Conservation (phyloP, 2,888 invertebrate species). For the Lymantria dispar region DNA sequence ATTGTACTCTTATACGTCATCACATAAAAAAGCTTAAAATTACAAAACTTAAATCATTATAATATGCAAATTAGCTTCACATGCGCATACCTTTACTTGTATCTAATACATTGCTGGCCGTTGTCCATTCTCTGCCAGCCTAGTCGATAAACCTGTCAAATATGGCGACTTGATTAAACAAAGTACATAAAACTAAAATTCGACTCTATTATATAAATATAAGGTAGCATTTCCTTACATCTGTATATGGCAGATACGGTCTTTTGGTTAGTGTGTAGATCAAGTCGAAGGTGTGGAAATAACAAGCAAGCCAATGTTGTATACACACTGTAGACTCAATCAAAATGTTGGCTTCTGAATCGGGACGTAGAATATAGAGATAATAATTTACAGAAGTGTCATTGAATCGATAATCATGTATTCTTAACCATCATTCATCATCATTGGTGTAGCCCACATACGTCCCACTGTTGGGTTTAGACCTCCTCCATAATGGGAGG, state of each 20-base stretch:
- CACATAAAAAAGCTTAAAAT: no score
- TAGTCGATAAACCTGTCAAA: conserved; percentile 46
- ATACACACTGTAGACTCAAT: conserved; percentile 40
- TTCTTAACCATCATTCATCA: no score
- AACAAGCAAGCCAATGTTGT: conserved; percentile 41
- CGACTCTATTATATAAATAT: neutral
- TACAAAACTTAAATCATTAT: no score
- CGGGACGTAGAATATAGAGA: conserved; percentile 21
- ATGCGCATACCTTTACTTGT: neutral
- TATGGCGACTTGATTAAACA: conserved; percentile 43
- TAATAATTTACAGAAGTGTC: conserved; percentile 1
- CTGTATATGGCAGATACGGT: conserved; percentile 7
- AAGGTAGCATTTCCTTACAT: conserved; percentile 3
- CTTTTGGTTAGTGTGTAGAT: conserved; percentile 5
- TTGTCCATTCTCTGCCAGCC: conserved; percentile 29
- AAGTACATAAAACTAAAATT: conserved; percentile 2
- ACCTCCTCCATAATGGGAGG: no score
- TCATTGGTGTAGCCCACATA: no score
- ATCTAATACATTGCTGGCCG: conserved; percentile 16
- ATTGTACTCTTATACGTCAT: no score
- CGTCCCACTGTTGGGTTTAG: no score
- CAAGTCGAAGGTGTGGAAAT: conserved; percentile 42
- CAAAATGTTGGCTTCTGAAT: conserved; percentile 38
- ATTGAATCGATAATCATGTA: no score
- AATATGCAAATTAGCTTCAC: no score